Percentiles rank a stretch among this genome's conserved stretches.
Conservation (phyloP, 2,888 invertebrate species). For the Terebella lapidaria region DNA sequence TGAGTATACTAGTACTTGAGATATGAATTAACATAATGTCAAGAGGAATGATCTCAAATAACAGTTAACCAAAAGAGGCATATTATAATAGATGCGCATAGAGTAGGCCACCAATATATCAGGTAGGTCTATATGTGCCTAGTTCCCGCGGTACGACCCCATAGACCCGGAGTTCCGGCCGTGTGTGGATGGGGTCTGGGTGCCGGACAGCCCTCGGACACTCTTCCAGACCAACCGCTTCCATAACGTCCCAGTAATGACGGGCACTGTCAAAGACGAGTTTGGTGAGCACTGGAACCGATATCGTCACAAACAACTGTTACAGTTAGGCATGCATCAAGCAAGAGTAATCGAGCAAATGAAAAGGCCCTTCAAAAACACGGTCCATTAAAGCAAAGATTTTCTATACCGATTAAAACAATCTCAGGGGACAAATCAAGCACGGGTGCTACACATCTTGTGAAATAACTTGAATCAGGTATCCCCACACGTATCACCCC, state of each 20-base stretch:
- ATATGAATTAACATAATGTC: background rate
- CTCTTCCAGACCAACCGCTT: slow-evolving; percentile 18
- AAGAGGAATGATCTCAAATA: background rate
- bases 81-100: background rate
- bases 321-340: no score
- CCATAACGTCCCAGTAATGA: slow-evolving; percentile 21
- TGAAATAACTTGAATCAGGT: no score
- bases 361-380: no score
- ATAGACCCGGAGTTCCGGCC: slow-evolving; percentile 29
- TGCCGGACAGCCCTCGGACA: slow-evolving; percentile 16
- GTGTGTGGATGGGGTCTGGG: slow-evolving; percentile 17
- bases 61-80: no score
- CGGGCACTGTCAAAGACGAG: slow-evolving; percentile 25
- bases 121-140: background rate
- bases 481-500: no score
- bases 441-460: no score
- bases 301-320: no score
- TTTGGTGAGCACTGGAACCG: slow-evolving; percentile 19
- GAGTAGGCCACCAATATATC: background rate
- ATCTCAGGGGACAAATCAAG: no score
- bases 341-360: no score
- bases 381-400: no score
- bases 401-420: no score
- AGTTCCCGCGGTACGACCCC: slow-evolving; percentile 27
- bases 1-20: no score